Conservation (phyloP, 2,113 vertebrate species). For the Salminus brasiliensis region DNA sequence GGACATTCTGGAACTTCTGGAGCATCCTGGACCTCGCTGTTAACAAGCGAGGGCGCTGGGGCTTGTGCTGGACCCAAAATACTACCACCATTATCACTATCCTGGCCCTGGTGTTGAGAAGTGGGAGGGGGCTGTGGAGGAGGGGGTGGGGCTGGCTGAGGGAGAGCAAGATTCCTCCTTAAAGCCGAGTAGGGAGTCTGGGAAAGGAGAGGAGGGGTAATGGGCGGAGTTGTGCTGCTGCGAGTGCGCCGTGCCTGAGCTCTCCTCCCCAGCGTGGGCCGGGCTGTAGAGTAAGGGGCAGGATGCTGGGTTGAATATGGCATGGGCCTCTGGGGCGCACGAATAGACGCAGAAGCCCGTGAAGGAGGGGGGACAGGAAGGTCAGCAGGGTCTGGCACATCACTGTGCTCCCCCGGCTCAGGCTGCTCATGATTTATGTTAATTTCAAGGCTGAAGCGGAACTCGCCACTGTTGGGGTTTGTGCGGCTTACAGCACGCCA, state of each 20-base stretch:
- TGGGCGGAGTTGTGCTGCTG: conserved; percentile 71
- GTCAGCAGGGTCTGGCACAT: conserved; percentile 64
- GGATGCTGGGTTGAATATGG: conserved; percentile 60
- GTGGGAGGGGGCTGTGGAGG: conserved; percentile 56
- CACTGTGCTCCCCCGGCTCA: conserved; percentile 76
- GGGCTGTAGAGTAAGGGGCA: conserved; percentile 64
- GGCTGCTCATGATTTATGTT: conserved; percentile 93
- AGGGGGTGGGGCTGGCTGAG: conserved; percentile 53
- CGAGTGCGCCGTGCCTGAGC: conserved; percentile 79
- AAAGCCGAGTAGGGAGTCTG: conserved; percentile 58
- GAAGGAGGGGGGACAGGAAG: conserved; percentile 52
- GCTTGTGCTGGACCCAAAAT: conserved; percentile 48
- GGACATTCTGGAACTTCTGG: conserved; percentile 64
- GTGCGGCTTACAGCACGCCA: conserved; percentile 95
- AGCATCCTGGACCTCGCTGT: conserved; percentile 69
- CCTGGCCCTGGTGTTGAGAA: conserved; percentile 64
- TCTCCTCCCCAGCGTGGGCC: conserved; percentile 71
- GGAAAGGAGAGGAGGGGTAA: conserved; percentile 63
- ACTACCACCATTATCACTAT: conserved; percentile 55
- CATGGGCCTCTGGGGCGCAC: conserved; percentile 53
- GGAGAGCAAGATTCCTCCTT: conserved; percentile 63
- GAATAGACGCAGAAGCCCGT: conserved; percentile 58
- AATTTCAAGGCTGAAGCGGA: conserved; percentile 94
- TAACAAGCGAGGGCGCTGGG: conserved; percentile 54
- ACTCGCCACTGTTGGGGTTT: conserved; percentile 92